A percentile compares a stretch with the other conserved stretches of the same genome.
Conservation (phyloP, 2,113 vertebrate genomes). For the Sander lucioperca region DNA sequence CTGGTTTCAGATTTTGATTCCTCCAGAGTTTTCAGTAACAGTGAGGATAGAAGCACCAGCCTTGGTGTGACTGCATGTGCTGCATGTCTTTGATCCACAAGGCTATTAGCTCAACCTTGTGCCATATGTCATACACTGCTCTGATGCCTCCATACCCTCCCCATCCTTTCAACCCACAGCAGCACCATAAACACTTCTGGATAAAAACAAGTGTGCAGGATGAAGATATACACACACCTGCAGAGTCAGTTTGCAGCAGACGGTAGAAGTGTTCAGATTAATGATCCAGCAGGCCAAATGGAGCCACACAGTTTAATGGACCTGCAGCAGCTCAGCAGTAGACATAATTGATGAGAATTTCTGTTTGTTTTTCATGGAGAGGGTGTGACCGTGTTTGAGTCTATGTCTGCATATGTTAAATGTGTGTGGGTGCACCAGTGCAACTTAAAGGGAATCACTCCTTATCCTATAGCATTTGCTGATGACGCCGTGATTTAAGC, state of each 20-base stretch:
- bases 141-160: not conserved
- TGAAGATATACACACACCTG: constrained; percentile 31
- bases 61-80: constrained; percentile 14
- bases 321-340: constrained; percentile 30
- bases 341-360: constrained; percentile 43
- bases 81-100: constrained; percentile 16
- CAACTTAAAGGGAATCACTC: constrained; percentile 34
- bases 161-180: not conserved
- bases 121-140: constrained; percentile 10
- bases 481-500: constrained; percentile 16
- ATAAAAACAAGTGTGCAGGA: constrained; percentile 9
- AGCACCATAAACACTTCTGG: not conserved
- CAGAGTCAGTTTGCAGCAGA: constrained; percentile 29
- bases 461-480: constrained; percentile 25
- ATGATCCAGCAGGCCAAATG: constrained; percentile 41
- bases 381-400: not conserved
- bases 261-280: constrained; percentile 31
- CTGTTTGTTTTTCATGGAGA: constrained; percentile 42
- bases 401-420: not conserved
- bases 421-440: not conserved
- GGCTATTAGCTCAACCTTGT: constrained; percentile 40
- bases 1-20: constrained; percentile 2
- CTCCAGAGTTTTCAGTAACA: not conserved
- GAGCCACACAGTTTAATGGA: constrained; percentile 49
- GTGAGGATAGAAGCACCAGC: constrained; percentile 10